Evolutionary conservation across 1,140 invertebrate genomes (phyloP).

Genomic region (Solen grandis): DNA sequence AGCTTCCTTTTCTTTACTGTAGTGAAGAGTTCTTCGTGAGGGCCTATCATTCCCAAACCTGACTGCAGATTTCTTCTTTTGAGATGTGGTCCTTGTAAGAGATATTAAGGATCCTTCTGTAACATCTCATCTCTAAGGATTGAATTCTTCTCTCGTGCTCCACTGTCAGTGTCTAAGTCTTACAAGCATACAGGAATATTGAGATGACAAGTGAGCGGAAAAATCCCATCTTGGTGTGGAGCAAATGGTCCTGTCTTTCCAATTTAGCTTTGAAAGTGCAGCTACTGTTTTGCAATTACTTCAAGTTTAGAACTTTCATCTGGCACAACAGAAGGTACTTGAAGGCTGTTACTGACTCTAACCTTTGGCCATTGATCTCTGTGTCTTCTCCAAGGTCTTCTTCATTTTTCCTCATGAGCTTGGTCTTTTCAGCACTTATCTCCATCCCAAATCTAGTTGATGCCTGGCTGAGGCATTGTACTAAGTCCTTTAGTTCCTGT

Average conservation of each 20-base stretch:
- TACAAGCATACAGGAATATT: conserved; percentile 9
- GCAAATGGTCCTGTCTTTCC: conserved; percentile 18
- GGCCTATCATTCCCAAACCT: no score
- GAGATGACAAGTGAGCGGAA: conserved; percentile 15
- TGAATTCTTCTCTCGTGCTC: no score
- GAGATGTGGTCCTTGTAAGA: no score
- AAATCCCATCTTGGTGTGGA: conserved; percentile 7
- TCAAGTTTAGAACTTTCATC: conserved; percentile 45
- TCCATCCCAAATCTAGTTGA: conserved; percentile 29
- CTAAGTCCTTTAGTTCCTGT: conserved; percentile 29
- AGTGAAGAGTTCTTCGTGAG: neutral
- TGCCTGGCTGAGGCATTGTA: conserved; percentile 20
- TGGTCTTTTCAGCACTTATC: conserved; percentile 44
- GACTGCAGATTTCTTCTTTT: no score
- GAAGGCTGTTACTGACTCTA: no score
- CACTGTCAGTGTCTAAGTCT: conserved; percentile 3
- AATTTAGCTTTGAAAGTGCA: conserved; percentile 35
- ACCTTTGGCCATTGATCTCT: conserved; percentile 11
- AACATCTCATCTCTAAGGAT: conserved; percentile 22
- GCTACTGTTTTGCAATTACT: no score
- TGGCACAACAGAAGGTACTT: no score
- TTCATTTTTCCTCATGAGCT: conserved; percentile 31
- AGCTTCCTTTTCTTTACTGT: conserved; percentile 12
- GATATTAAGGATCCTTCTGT: no score
- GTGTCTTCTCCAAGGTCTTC: conserved; percentile 44